phyloP scores from a whole-genome alignment of 2,888 invertebrate species.

The Nemotelus nigrinus region DNA sequence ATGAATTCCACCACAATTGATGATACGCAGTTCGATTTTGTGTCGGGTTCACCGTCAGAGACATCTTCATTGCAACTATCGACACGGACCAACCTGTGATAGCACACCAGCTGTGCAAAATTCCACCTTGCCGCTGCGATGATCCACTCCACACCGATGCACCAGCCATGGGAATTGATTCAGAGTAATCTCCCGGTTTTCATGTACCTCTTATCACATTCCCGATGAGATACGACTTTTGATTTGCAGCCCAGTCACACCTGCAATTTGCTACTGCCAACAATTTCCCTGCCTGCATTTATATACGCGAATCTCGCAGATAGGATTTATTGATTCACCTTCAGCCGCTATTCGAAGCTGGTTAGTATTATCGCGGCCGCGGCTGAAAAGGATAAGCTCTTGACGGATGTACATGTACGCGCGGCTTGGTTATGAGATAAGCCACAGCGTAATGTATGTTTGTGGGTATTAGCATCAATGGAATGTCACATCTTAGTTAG shows the following conservation, averaged over 20 bases:
- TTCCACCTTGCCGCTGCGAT: too few species aligned
- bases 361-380: slow-evolving; percentile 27
- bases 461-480: background rate
- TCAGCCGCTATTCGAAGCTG: background rate
- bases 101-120: too few species aligned
- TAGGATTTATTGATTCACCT: slow-evolving; percentile 27
- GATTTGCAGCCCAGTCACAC: slow-evolving; percentile 41
- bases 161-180: background rate
- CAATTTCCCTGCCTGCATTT: slow-evolving; percentile 30
- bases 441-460: slow-evolving; percentile 7
- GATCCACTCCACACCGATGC: too few species aligned
- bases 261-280: slow-evolving; percentile 41
- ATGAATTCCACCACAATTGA: slow-evolving; percentile 17
- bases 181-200: slow-evolving; percentile 17
- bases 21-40: slow-evolving; percentile 22
- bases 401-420: slow-evolving; percentile 36
- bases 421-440: slow-evolving; percentile 22
- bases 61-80: slow-evolving; percentile 28
- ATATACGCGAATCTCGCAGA: slow-evolving; percentile 7
- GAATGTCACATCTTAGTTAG: background rate
- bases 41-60: background rate
- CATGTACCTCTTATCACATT: slow-evolving; percentile 38
- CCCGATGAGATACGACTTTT: slow-evolving; percentile 40
- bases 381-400: slow-evolving; percentile 33
- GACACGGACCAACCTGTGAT: too few species aligned